phyloP scores from a whole-genome alignment of 2,888 invertebrate genomes.

The Xylota sylvarum region DNA sequence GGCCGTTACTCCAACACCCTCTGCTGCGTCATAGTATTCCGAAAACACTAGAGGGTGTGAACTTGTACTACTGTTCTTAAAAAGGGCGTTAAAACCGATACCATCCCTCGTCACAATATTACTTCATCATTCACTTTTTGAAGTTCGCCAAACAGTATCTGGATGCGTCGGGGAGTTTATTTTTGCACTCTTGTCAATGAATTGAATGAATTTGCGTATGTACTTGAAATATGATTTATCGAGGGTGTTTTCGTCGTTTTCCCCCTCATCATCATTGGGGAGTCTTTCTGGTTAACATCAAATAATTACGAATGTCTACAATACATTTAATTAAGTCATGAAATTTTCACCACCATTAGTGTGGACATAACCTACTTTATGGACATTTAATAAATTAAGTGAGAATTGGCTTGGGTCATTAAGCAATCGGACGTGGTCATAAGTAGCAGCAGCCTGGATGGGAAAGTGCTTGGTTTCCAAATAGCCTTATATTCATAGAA shows the following conservation, averaged over 20 bases:
- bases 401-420: constrained; percentile 38
- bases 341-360: constrained; percentile 55
- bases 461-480: neutral
- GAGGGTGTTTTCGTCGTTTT: neutral
- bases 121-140: constrained; percentile 45
- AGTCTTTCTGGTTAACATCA: constrained; percentile 26
- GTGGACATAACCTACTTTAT: constrained; percentile 56
- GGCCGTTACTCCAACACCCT: constrained; percentile 33
- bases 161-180: constrained; percentile 38
- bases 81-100: constrained; percentile 23
- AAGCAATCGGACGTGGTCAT: constrained; percentile 21
- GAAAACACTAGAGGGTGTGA: constrained; percentile 55
- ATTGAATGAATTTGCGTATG: constrained; percentile 53
- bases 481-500: neutral
- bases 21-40: neutral
- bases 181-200: constrained; percentile 28
- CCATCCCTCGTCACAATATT: constrained; percentile 20
- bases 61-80: constrained; percentile 17
- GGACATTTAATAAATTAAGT: constrained; percentile 58
- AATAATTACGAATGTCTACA: constrained; percentile 47
- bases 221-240: constrained; percentile 45
- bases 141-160: constrained; percentile 52
- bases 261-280: neutral
- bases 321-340: constrained; percentile 55
- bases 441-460: constrained; percentile 11